Evolutionary conservation across 2,888 invertebrate genomes (phyloP).

Genomic region (Agrotis clavis): DNA sequence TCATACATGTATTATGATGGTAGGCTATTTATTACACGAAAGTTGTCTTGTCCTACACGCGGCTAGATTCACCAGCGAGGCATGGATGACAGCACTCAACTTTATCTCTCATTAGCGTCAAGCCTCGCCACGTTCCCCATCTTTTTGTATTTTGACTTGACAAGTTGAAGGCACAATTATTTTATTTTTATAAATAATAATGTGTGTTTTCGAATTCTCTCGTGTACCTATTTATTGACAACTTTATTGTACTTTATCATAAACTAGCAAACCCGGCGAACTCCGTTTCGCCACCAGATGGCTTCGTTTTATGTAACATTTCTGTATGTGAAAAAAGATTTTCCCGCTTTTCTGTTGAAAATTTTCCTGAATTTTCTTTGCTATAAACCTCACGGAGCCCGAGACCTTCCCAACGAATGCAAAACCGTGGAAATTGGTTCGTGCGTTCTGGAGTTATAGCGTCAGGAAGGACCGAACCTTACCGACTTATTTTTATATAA

Average conservation of each 20-base stretch:
- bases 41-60: constrained; percentile 10
- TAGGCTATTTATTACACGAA: constrained; percentile 20
- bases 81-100: constrained; percentile 65
- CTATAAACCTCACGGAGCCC: too few relatives aligned
- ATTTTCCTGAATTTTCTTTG: too few relatives aligned
- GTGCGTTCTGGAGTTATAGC: too few relatives aligned
- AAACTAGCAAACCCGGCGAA: too few relatives aligned
- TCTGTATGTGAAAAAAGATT: too few relatives aligned
- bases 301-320: too few relatives aligned
- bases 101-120: constrained; percentile 75
- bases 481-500: too few relatives aligned
- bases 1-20: constrained; percentile 1
- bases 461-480: too few relatives aligned
- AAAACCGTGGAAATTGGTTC: too few relatives aligned
- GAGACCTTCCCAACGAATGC: too few relatives aligned
- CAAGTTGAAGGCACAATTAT: neutral
- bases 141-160: constrained; percentile 37
- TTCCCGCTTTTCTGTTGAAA: too few relatives aligned
- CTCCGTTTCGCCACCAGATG: too few relatives aligned
- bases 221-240: neutral
- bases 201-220: neutral
- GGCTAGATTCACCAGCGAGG: constrained; percentile 32
- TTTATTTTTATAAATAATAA: constrained; percentile 17
- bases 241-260: neutral
- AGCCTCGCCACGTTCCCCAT: constrained; percentile 61